Base-by-base conservation (phyloP, 2,797 vertebrate species). In the Lutjanus argentimaculatus region DNA sequence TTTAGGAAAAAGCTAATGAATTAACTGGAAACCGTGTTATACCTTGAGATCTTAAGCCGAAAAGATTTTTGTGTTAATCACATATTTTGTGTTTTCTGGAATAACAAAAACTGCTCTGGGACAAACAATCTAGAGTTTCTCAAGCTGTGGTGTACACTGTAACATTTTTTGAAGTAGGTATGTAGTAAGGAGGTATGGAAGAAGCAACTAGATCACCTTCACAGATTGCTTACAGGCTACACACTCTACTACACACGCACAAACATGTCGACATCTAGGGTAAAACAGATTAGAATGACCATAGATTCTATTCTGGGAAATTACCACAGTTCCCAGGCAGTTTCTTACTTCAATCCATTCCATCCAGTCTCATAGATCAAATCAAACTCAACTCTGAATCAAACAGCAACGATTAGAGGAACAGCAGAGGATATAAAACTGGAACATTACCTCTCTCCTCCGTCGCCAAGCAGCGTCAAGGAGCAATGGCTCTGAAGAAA, bases 391-490 rank as follows among this genome's bases (percentile, higher is more conserved):
- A n/a, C 58, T 74, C 17, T 51, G 14, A 56, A 71, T 36, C 30
- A 57, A 52, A 82, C 62, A 48, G 55, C 52, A 17, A 62, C 4
- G 8, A 70, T 43, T 19, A 4, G 13, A 61, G 46, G 16, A 57
- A 67, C 17, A 51, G 52, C 43, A 70, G 69, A 75, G 58, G 71
- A 84, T 43, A 80, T 22, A 42, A 79, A 88, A 80, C 14, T 70
- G 43, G 12, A 71, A 85, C 80, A 16, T 91, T 93, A 93, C 91
- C 92, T 91, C 83, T 77, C 70, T 77, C 53, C 62, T 66, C 22
- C 43, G 80, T 78, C 70, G 83, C 77, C 82, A 67, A 76, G 85
- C 76, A 77, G 75, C 66, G 36, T 51, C 62, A 85, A 69, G 46
- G 68, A 85, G 79, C 74, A 73, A 75, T 11, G 68, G 82, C 79